Conservation (phyloP, 1,140 invertebrate genomes). For the Pogonomyrmex barbatus region DNA sequence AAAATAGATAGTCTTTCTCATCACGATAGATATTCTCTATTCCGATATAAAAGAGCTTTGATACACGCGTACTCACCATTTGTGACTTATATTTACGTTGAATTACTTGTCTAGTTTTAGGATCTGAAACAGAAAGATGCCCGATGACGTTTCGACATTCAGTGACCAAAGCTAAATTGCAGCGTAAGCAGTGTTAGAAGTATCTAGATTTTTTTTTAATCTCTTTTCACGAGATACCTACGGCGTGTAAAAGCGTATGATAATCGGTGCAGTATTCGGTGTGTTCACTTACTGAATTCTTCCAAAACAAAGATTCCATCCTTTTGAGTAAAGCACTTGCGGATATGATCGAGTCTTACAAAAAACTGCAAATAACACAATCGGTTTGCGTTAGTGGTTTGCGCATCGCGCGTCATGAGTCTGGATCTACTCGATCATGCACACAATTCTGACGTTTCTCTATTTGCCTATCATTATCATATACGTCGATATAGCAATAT, state of each 20-base stretch:
- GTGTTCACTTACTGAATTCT: slow-evolving; percentile 96
- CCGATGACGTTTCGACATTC: neutral
- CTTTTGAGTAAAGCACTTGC: slow-evolving; percentile 99
- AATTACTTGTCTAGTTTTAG: slow-evolving; percentile 98
- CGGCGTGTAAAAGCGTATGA: slow-evolving; percentile 15
- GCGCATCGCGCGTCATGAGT: neutral
- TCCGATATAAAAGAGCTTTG: neutral
- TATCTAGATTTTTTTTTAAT: slow-evolving; percentile 11
- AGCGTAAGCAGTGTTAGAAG: slow-evolving; percentile 34
- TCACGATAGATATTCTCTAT: neutral
- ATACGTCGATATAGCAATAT: slow-evolving; percentile 53
- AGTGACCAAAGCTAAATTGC: slow-evolving; percentile 11
- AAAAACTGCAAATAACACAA: slow-evolving; percentile 96
- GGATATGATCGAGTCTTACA: slow-evolving; percentile 99
- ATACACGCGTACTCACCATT: slow-evolving; percentile 93
- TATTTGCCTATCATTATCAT: slow-evolving; percentile 45
- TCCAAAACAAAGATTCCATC: slow-evolving; percentile 99
- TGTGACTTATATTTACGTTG: slow-evolving; percentile 99
- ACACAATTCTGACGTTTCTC: slow-evolving; percentile 63
- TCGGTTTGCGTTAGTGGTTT: slow-evolving; percentile 64
- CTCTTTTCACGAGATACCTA: slow-evolving; percentile 26
- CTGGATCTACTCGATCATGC: slow-evolving; percentile 71
- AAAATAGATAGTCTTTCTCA: neutral
- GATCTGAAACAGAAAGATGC: slow-evolving; percentile 92
- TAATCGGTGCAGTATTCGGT: slow-evolving; percentile 55